Evolutionary conservation across 2,888 invertebrate genomes (phyloP).

Genomic region (Ctena decussata): DNA sequence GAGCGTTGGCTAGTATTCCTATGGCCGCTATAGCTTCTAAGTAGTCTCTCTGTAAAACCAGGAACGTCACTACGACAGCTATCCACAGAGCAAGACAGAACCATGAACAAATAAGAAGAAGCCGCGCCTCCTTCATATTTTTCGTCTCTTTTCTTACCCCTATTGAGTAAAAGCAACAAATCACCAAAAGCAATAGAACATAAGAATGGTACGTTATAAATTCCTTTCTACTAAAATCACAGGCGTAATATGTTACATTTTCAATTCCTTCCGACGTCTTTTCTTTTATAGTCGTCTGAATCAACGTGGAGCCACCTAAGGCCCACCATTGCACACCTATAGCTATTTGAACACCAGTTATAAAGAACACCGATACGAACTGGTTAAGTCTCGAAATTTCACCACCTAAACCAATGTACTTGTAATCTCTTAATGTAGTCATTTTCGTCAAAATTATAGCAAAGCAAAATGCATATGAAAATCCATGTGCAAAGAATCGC

Average conservation of each 20-base stretch:
- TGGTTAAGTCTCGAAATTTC: constrained; percentile 92
- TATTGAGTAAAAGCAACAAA: constrained; percentile 94
- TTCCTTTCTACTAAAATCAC: constrained; percentile 72
- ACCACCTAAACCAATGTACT: constrained; percentile 93
- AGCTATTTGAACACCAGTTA: constrained; percentile 91
- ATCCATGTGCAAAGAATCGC: constrained; percentile 86
- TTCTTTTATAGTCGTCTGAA: constrained; percentile 51
- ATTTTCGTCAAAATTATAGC: constrained; percentile 97
- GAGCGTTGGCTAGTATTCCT: constrained; percentile 94
- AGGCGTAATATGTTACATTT: constrained; percentile 67
- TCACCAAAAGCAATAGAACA: constrained; percentile 93
- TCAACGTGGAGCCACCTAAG: constrained; percentile 74
- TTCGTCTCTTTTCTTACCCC: constrained; percentile 94
- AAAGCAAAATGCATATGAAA: constrained; percentile 92
- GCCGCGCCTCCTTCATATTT: constrained; percentile 96
- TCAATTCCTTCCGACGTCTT: constrained; percentile 47
- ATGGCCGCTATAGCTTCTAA: constrained; percentile 92
- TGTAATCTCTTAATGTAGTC: constrained; percentile 96
- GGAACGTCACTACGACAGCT: constrained; percentile 89
- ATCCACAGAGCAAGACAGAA: constrained; percentile 92
- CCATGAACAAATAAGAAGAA: constrained; percentile 95
- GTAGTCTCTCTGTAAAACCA: constrained; percentile 75
- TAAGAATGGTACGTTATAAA: constrained; percentile 92
- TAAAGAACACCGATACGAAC: constrained; percentile 94
- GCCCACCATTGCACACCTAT: constrained; percentile 86